phyloP scores from a whole-genome alignment of 92 coral and sea anemone genomes.

The Epizoanthus rinbou region DNA sequence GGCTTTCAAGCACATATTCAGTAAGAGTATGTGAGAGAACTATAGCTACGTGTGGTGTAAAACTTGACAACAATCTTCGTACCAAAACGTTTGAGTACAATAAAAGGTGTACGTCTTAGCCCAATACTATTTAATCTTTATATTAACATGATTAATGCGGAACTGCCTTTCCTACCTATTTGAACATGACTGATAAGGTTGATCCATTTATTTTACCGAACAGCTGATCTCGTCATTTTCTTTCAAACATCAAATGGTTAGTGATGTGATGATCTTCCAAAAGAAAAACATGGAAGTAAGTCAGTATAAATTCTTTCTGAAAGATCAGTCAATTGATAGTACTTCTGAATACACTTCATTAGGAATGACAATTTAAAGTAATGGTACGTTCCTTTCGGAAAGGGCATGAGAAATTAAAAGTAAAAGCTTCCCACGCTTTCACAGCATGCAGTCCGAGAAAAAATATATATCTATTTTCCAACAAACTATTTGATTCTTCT shows the following conservation, averaged over 20 bases:
- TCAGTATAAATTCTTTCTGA: background rate
- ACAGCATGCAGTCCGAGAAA: background rate
- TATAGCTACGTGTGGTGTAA: background rate
- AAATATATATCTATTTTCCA: background rate
- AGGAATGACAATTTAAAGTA: background rate
- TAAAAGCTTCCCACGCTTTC: background rate
- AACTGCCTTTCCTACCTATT: too few relatives aligned
- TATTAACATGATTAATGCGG: too few relatives aligned
- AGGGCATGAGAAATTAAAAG: background rate
- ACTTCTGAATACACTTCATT: background rate
- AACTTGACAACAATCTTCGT: background rate
- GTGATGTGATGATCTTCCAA: background rate
- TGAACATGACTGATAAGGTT: too few relatives aligned
- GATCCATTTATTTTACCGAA: too few relatives aligned
- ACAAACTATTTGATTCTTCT: constrained; percentile 18
- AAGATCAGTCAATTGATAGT: background rate
- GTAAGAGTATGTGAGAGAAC: background rate
- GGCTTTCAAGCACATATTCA: background rate
- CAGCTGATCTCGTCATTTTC: background rate
- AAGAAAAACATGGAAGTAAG: background rate
- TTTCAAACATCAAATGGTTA: background rate
- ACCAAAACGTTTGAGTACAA: background rate
- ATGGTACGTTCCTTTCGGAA: background rate
- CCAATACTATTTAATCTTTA: background rate
- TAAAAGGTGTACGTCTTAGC: background rate